Conservation (phyloP, 2,113 vertebrate genomes). For the Sebastes schlegelii region DNA sequence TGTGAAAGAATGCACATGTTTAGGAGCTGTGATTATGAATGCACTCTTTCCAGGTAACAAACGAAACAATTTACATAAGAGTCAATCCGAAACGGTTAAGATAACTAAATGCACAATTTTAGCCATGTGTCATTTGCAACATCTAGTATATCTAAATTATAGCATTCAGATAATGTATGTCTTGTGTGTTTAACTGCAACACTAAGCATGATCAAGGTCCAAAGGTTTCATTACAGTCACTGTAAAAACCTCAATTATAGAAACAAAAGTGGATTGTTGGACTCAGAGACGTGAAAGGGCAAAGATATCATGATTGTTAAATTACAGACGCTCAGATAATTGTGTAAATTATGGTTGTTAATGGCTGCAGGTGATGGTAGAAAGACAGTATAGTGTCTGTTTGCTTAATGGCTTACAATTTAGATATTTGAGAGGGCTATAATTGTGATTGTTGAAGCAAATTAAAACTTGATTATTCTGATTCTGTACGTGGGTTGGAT, state of each 20-base stretch:
- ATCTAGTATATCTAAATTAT: neutral
- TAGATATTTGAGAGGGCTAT: constrained; percentile 11
- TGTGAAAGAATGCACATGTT: constrained; percentile 29
- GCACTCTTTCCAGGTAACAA: constrained; percentile 9
- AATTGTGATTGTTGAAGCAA: constrained; percentile 34
- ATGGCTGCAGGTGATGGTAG: constrained; percentile 30
- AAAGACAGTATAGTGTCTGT: constrained; percentile 41
- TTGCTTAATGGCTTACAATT: constrained; percentile 42
- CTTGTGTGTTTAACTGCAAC: neutral
- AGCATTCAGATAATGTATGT: neutral
- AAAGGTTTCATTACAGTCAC: neutral
- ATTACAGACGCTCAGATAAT: constrained; percentile 28
- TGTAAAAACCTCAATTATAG: neutral
- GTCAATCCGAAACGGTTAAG: neutral
- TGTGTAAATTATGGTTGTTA: constrained; percentile 48
- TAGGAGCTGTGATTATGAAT: constrained; percentile 40
- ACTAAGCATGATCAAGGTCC: neutral
- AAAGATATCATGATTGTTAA: constrained; percentile 15
- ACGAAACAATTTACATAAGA: constrained; percentile 8
- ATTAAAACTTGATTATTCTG: constrained; percentile 8
- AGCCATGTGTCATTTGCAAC: neutral
- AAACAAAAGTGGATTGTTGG: neutral
- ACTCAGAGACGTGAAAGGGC: constrained; percentile 4
- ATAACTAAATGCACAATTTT: neutral
- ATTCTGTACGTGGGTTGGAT: constrained; percentile 17